These are phyloP conservation scores for Gephyroberyx darwinii DNA, from an alignment of 2,797 vertebrate genomes.

Conservation along the genomic window DNA sequence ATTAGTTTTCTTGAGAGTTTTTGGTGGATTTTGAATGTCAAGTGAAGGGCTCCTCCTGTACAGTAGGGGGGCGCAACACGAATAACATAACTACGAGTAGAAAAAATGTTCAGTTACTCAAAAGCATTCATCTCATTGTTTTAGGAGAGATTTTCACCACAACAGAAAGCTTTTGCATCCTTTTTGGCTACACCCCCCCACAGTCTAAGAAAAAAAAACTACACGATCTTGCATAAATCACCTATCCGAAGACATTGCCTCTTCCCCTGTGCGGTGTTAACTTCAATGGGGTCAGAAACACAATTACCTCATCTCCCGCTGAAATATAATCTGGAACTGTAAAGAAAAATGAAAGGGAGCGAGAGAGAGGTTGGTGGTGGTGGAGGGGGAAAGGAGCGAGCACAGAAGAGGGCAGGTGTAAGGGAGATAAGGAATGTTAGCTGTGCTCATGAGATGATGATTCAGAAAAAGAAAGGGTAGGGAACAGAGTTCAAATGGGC, in stretches of 20 bases:
- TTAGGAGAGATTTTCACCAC: slow-evolving; percentile 34
- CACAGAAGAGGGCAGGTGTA: slow-evolving; percentile 66
- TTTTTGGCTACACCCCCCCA: neutral
- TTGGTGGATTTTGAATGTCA: slow-evolving; percentile 5
- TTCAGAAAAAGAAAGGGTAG: slow-evolving; percentile 61
- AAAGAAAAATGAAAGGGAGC: slow-evolving; percentile 51
- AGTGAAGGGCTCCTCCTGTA: neutral
- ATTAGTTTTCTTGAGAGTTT: slow-evolving; percentile 7
- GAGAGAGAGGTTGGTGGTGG: neutral
- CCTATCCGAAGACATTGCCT: slow-evolving; percentile 37
- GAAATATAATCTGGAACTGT: slow-evolving; percentile 64
- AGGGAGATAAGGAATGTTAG: slow-evolving; percentile 66
- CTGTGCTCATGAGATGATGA: slow-evolving; percentile 67
- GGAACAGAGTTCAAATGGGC: slow-evolving; percentile 75
- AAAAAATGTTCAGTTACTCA: neutral
- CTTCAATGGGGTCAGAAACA: slow-evolving; percentile 65
- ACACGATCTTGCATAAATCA: slow-evolving; percentile 53
- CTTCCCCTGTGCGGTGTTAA: slow-evolving; percentile 53
- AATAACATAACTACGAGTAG: neutral
- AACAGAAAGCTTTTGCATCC: slow-evolving; percentile 49
- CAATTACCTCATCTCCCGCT: slow-evolving; percentile 66
- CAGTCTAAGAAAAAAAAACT: neutral
- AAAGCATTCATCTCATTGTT: slow-evolving; percentile 44
- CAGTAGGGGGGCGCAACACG: neutral
- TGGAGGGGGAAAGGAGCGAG: slow-evolving; percentile 13